Evolutionary conservation across 2,113 vertebrate genomes (phyloP), one percentile per base, ranked within the genome.

Genomic region (Brienomyrus longianalis): DNA sequence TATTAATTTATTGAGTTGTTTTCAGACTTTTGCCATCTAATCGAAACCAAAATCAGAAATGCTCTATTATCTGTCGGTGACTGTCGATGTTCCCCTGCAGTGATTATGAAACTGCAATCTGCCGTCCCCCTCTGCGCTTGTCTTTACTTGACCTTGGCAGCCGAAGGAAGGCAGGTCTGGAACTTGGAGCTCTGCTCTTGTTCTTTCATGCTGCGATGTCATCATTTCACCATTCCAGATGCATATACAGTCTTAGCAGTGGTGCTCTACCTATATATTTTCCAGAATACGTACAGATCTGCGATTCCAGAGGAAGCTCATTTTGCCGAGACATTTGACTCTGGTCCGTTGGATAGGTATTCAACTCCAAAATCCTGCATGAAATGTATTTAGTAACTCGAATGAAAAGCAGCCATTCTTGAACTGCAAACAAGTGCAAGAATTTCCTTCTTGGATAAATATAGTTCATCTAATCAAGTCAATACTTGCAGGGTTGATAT

Each of bases 251-350:
- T 23, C 62, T 70, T 31, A 27, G 62, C 62, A 31, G 9, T 70
- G 10, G 62, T 70, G 3, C 39, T 45, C 39, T 83, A 83, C 5
- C 77, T 83, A 0, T 70, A 27, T 70, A 31, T 70, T 27, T 88
- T 54, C 6, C 90, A 92, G 92, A 43, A 23, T 88, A 50, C 9
- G 35, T 89, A 91, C 52, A 88, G 27, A 47, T 51, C 86, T 10
- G 31, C 52, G 7, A n/a, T 89, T 19, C 77, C 83, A n/a, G 86
- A 88, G 9, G 90, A 90, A 86, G 90, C 90, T 6, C 48, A 90
- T 74, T 91, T 92, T 74, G 86, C 83, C 0, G 92, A 90, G n/a
- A 87, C 92, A 0, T 92, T 92, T 87, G 90, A 92, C 80, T 86
- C 86, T 5, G 90, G 86, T 27, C 83, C 84, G 13, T 84, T 90